Percentiles rank a stretch among this genome's conserved stretches.
These are phyloP conservation scores for pig (Sus scrofa) DNA, from an alignment of 2,113 vertebrate species.

Conservation along the genomic window DNA sequence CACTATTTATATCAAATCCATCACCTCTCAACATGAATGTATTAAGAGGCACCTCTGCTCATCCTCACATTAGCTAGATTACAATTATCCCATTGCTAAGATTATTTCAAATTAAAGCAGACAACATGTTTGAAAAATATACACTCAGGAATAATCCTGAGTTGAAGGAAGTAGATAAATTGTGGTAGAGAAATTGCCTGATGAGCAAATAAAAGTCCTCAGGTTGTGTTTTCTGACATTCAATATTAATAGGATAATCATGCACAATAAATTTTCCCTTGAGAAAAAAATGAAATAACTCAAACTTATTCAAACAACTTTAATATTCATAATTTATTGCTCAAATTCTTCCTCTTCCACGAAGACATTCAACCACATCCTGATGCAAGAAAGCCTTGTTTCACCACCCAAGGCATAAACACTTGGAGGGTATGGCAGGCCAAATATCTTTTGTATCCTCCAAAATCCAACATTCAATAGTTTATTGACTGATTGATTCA, in stretches of 20 bases:
- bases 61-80: slow-evolving; percentile 46
- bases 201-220: slow-evolving; percentile 57
- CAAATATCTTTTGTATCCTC: not conserved
- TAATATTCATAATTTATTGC: slow-evolving; percentile 7
- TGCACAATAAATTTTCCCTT: slow-evolving; percentile 54
- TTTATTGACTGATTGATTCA: not conserved
- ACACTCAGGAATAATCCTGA: slow-evolving; percentile 41
- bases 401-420: not conserved
- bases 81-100: slow-evolving; percentile 45
- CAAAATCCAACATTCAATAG: not conserved
- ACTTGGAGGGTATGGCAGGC: not conserved
- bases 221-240: slow-evolving; percentile 54
- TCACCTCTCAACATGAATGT: not conserved
- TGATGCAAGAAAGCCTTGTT: not conserved
- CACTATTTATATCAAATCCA: slow-evolving; percentile 17
- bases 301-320: slow-evolving; percentile 59
- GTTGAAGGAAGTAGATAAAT: slow-evolving; percentile 39
- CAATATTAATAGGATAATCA: slow-evolving; percentile 61
- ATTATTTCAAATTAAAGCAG: slow-evolving; percentile 67
- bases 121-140: slow-evolving; percentile 50
- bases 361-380: not conserved
- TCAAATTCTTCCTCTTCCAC: slow-evolving; percentile 15
- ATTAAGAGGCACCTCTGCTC: not conserved
- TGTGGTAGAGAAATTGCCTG: slow-evolving; percentile 26
- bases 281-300: slow-evolving; percentile 66